phyloP scores from a whole-genome alignment of 2,888 invertebrate species.

The Ephialtes manifestator region DNA sequence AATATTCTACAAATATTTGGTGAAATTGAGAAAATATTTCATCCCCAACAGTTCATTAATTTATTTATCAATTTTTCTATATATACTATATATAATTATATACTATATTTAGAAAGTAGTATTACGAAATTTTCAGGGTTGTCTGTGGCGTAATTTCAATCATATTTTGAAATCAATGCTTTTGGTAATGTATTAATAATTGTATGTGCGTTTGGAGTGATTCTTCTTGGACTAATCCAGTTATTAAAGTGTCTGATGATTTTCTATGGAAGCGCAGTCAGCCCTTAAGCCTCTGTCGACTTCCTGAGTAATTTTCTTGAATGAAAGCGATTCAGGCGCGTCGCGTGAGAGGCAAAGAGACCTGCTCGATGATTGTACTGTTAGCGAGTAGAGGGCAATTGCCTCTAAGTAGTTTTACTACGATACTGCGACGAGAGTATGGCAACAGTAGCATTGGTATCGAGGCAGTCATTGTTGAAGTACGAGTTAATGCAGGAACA shows the following conservation, averaged over 20 bases:
- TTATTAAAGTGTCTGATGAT: neutral
- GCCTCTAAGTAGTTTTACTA: slow-evolving; percentile 32
- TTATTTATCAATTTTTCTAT: too few relatives aligned
- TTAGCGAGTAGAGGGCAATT: slow-evolving; percentile 46
- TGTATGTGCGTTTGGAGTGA: neutral
- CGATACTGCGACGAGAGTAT: slow-evolving; percentile 18
- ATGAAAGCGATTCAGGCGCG: slow-evolving; percentile 56
- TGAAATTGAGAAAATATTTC: too few relatives aligned
- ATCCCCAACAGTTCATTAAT: too few relatives aligned
- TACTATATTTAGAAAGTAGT: slow-evolving; percentile 77
- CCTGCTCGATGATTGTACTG: slow-evolving; percentile 39
- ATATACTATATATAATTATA: slow-evolving; percentile 26
- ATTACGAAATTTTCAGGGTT: slow-evolving; percentile 68
- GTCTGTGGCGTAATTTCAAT: slow-evolving; percentile 32
- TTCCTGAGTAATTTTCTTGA: slow-evolving; percentile 60
- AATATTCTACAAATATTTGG: too few relatives aligned
- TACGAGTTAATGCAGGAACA: slow-evolving; percentile 5
- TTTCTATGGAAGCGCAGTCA: neutral
- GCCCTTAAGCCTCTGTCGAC: neutral
- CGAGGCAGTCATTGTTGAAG: slow-evolving; percentile 15
- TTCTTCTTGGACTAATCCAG: neutral
- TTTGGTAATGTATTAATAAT: slow-evolving; percentile 1
- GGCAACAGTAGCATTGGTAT: slow-evolving; percentile 5
- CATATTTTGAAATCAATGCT: slow-evolving; percentile 27
- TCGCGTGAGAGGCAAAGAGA: slow-evolving; percentile 11